Evolutionary conservation across 2,797 vertebrate species (phyloP).

Genomic region (Typhlichthys subterraneus): DNA sequence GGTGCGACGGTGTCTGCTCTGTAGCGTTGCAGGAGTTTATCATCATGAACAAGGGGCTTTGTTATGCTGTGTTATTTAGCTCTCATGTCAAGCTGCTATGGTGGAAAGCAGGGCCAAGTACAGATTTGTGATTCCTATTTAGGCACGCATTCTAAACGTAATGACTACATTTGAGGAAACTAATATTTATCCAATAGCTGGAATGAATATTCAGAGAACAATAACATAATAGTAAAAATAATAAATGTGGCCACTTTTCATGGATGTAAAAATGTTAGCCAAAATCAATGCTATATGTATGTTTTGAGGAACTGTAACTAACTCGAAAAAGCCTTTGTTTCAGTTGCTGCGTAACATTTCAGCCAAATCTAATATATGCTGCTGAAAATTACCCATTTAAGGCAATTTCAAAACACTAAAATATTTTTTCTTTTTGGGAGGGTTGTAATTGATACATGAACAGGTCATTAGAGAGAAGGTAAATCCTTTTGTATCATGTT

Average conservation of each 20-base stretch:
- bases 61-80: neutral
- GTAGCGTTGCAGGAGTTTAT: too few species aligned
- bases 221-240: conserved; percentile 22
- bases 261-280: neutral
- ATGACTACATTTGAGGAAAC: neutral
- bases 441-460: too few species aligned
- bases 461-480: too few species aligned
- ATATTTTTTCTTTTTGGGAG: too few species aligned
- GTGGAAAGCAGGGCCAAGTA: neutral
- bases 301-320: too few species aligned
- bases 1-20: too few species aligned
- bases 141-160: conserved; percentile 2
- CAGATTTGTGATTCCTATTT: neutral
- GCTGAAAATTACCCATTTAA: too few species aligned
- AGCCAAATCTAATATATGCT: conserved; percentile 2
- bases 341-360: neutral
- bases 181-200: neutral
- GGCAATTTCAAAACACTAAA: too few species aligned
- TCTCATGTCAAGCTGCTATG: neutral
- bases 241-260: conserved; percentile 4
- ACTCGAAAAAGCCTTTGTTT: too few species aligned
- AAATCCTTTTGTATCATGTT: neutral
- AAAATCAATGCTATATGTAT: conserved; percentile 12
- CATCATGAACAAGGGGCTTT: neutral
- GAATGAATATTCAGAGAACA: conserved; percentile 6